Evolutionary conservation across 2,113 vertebrate genomes (phyloP).

Genomic region (Dicrurus megarhynchus): DNA sequence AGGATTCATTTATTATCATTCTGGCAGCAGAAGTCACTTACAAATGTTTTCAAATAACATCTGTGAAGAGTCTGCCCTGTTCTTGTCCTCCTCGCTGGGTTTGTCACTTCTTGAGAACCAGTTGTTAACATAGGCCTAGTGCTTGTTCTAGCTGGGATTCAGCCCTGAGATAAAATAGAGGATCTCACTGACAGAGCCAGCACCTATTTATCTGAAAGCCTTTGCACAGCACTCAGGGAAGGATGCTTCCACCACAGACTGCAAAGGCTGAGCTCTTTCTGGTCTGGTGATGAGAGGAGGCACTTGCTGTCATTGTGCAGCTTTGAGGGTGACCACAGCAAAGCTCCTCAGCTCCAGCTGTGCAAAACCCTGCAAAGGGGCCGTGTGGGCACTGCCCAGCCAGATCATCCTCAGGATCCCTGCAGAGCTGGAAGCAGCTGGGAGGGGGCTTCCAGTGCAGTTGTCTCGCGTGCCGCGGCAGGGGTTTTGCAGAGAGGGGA

Average conservation of each 20-base stretch:
- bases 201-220: neutral
- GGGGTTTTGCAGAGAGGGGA: neutral
- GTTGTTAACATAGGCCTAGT: neutral
- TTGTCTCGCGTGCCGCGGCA: neutral
- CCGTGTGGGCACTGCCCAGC: neutral
- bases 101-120: neutral
- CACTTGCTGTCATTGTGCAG: neutral
- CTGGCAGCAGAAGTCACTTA: neutral
- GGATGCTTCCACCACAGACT: neutral
- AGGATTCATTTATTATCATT: neutral
- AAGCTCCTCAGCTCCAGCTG: neutral
- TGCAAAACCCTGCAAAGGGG: accelerated
- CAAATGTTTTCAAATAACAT: neutral
- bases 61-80: neutral
- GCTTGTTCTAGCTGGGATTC: neutral
- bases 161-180: neutral
- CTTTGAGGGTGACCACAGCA: neutral
- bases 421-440: neutral
- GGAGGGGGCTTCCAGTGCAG: neutral
- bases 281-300: neutral
- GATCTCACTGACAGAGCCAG: neutral
- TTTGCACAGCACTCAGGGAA: neutral
- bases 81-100: neutral
- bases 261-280: neutral
- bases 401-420: neutral